A percentile compares a stretch with the other conserved stretches of the same genome.
Conservation (phyloP, 2,888 invertebrate genomes). For the Hirudinaria manillensis region DNA sequence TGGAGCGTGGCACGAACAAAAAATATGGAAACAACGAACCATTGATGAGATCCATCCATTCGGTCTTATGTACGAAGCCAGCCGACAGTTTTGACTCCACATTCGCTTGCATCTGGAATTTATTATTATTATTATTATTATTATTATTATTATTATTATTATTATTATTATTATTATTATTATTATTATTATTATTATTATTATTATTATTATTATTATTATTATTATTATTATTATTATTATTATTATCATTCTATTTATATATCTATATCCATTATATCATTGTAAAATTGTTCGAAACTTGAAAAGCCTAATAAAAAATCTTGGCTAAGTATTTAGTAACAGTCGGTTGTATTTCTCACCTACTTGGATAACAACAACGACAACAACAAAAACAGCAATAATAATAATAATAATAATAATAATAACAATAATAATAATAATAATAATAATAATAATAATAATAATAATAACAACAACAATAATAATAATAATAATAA, state of each 20-base stretch:
- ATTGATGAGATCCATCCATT: conserved; percentile 6
- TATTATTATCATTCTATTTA: neutral
- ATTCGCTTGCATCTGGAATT: conserved; percentile 1
- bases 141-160: conserved; percentile 6
- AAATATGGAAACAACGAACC: conserved; percentile 2
- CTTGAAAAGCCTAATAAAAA: neutral
- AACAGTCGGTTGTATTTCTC: no score
- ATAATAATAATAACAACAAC: no score
- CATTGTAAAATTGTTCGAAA: neutral
- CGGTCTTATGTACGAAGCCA: neutral
- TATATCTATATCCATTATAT: neutral
- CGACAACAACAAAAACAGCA: no score
- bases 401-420: no score
- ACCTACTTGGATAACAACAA: no score
- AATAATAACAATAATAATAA: no score
- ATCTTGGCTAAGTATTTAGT: no score
- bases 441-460: no score
- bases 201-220: neutral
- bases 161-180: conserved; percentile 6
- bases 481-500: no score
- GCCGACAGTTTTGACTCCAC: neutral
- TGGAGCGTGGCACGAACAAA: no score
- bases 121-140: conserved; percentile 9
- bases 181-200: neutral
- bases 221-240: neutral